phyloP scores from a whole-genome alignment of 1,140 invertebrate species.

The Caenorhabditis tropicalis region DNA sequence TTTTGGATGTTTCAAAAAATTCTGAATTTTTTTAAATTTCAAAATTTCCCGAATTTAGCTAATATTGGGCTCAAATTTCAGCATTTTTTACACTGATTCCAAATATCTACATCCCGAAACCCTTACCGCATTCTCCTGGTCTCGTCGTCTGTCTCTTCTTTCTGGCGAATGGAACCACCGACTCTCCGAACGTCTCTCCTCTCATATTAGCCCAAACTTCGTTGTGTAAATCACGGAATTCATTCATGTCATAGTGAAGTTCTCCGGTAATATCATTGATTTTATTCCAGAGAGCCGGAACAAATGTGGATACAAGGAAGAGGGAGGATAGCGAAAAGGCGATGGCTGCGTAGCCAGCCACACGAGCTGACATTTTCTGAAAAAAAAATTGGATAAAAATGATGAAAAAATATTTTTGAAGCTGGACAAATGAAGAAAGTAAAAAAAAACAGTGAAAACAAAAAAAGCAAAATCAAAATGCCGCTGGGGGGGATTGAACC shows the following conservation, averaged over 20 bases:
- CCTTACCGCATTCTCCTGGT: conserved; percentile 46
- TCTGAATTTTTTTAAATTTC: too few relatives aligned
- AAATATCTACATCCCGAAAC: too few relatives aligned
- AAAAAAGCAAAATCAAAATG: too few relatives aligned
- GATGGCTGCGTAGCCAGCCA: conserved; percentile 51
- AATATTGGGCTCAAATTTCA: neutral
- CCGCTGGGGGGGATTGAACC: too few relatives aligned
- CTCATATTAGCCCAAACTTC: conserved; percentile 40
- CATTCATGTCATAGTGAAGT: conserved; percentile 46
- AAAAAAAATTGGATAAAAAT: neutral
- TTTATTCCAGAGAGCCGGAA: conserved; percentile 41
- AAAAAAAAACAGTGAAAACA: too few relatives aligned
- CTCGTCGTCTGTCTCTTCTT: conserved; percentile 51
- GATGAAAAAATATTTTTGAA: neutral
- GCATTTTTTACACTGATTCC: too few relatives aligned
- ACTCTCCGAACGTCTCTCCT: conserved; percentile 40
- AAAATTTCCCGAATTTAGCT: neutral
- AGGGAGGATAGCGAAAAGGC: conserved; percentile 45
- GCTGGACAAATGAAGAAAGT: neutral
- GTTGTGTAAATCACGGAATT: conserved; percentile 51
- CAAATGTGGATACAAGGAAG: conserved; percentile 30
- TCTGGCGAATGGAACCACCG: conserved; percentile 44
- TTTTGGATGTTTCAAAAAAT: too few relatives aligned
- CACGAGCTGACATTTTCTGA: conserved; percentile 44
- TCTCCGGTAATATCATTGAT: conserved; percentile 48